These are phyloP conservation scores for Romanomermis culicivorax DNA, from an alignment of 2,888 invertebrate species.

Conservation along the genomic window DNA sequence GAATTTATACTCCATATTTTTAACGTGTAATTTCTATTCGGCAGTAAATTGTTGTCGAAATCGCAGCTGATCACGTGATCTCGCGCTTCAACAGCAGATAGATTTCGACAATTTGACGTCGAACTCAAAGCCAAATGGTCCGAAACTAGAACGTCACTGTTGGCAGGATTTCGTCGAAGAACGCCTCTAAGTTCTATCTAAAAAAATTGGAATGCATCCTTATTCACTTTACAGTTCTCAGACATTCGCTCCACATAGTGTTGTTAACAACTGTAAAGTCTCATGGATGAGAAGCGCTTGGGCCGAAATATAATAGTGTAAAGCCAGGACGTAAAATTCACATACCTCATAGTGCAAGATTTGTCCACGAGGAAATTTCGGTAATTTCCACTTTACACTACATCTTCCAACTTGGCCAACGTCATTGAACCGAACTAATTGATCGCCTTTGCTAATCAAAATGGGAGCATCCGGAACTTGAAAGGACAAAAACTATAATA, in stretches of 20 bases:
- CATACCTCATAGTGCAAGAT: constrained; percentile 1
- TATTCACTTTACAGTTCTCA: neutral
- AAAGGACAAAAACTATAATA: no score
- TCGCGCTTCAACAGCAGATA: neutral
- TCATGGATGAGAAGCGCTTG: no score
- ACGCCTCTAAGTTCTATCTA: neutral
- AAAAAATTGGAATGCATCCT: neutral
- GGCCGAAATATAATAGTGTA: no score
- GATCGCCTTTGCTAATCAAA: neutral
- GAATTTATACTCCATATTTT: neutral
- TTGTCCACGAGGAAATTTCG: neutral
- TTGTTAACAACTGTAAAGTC: no score
- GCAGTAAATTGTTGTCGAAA: neutral
- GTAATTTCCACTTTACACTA: neutral
- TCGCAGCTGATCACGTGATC: neutral
- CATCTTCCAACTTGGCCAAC: neutral
- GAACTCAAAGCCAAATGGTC: neutral
- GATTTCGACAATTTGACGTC: neutral
- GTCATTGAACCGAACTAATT: no score
- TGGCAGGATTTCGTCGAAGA: neutral
- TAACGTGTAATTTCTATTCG: constrained; percentile 2
- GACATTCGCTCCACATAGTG: neutral
- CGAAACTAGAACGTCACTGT: neutral
- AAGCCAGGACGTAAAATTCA: no score
- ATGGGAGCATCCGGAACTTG: neutral